Evolutionary conservation across 2,113 vertebrate species (phyloP).

Genomic region (Poeciliopsis prolifica): DNA sequence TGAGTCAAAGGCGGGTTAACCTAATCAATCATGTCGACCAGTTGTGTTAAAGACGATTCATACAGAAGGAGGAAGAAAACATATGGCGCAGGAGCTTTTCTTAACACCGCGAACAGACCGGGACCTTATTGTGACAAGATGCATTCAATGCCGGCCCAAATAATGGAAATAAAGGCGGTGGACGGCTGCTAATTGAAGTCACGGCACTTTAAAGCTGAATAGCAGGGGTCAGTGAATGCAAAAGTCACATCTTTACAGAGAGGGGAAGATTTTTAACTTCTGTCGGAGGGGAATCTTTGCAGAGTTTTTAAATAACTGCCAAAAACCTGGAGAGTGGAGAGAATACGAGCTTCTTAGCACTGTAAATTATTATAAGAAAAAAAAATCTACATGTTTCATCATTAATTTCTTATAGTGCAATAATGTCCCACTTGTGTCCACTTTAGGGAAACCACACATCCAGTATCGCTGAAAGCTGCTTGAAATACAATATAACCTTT

Average conservation of each 20-base stretch:
- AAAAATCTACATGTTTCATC: not conserved
- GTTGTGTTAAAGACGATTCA: slow-evolving; percentile 79
- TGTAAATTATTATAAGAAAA: not conserved
- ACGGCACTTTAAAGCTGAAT: slow-evolving; percentile 63
- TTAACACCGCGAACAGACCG: slow-evolving; percentile 51
- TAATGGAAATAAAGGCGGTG: slow-evolving; percentile 56
- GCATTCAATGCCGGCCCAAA: slow-evolving; percentile 49
- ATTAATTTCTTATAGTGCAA: not conserved
- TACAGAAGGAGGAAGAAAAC: slow-evolving; percentile 65
- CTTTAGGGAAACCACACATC: slow-evolving; percentile 41
- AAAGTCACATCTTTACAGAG: slow-evolving; percentile 35
- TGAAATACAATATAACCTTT: slow-evolving; percentile 84
- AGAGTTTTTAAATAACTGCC: not conserved
- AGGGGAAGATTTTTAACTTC: slow-evolving; percentile 1
- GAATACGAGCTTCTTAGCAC: too few species aligned
- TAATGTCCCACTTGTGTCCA: not conserved
- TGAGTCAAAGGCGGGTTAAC: slow-evolving; percentile 76
- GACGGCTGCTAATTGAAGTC: slow-evolving; percentile 79
- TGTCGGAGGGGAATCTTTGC: not conserved
- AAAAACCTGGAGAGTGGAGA: not conserved
- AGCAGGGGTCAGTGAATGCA: slow-evolving; percentile 56
- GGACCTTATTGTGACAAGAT: slow-evolving; percentile 76
- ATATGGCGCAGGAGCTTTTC: slow-evolving; percentile 78
- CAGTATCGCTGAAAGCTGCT: slow-evolving; percentile 44
- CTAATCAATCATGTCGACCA: slow-evolving; percentile 84